Conservation (phyloP, 2,888 invertebrate genomes). For the Spicauda simplicius region DNA sequence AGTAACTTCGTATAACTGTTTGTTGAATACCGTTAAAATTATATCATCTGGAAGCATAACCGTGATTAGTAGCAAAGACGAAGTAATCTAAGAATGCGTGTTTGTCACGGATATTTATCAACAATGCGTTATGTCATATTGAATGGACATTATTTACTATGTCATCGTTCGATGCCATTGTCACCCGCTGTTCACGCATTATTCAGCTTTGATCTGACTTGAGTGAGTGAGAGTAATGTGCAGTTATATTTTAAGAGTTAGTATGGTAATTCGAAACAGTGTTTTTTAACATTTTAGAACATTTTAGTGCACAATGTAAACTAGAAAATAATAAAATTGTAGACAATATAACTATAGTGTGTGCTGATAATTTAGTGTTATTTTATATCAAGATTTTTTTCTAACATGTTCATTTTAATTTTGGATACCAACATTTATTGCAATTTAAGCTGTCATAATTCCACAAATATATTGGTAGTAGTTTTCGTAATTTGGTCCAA, state of each 20-base stretch:
- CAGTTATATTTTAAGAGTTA: not conserved
- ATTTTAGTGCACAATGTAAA: constrained; percentile 1
- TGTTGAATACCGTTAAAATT: constrained; percentile 30
- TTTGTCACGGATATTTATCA: constrained; percentile 68
- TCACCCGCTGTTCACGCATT: constrained; percentile 32
- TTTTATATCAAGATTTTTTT: not conserved
- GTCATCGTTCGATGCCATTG: constrained; percentile 39
- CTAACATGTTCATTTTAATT: constrained; percentile 8
- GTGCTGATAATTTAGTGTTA: not conserved
- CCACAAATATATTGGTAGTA: not conserved
- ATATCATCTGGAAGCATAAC: constrained; percentile 20
- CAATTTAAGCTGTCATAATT: constrained; percentile 13
- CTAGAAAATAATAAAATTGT: not conserved
- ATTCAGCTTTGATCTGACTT: constrained; percentile 18
- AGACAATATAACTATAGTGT: not conserved
- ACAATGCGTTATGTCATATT: constrained; percentile 60
- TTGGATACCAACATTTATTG: constrained; percentile 1
- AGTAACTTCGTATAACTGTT: constrained; percentile 17
- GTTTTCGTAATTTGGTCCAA: constrained; percentile 19
- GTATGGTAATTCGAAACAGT: not conserved
- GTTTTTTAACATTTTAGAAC: not conserved
- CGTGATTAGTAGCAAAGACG: not conserved
- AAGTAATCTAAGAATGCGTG: constrained; percentile 58
- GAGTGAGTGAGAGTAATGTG: not conserved
- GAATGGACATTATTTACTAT: constrained; percentile 54